Evolutionary conservation across 1,140 invertebrate species (phyloP).

Genomic region (Drosophila funebris): DNA sequence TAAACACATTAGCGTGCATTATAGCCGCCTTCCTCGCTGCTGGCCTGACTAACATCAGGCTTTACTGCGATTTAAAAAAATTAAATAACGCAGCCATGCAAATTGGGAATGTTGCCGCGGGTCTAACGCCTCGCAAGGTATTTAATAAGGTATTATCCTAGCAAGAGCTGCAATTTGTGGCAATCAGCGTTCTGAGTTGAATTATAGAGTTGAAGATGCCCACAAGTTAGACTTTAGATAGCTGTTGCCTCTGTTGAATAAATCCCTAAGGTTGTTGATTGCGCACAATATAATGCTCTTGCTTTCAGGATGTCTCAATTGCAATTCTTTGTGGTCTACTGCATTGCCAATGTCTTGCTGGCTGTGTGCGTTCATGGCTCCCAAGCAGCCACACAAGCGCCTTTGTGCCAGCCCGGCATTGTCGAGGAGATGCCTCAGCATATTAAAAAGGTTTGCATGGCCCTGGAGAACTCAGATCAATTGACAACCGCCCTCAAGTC

Average conservation of each 20-base stretch:
- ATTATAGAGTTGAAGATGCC: neutral
- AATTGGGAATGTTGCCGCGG: neutral
- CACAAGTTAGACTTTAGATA: neutral
- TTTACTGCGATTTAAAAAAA: conserved; percentile 21
- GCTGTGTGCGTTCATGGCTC: conserved; percentile 38
- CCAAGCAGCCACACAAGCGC: conserved; percentile 46
- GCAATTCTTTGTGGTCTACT: conserved; percentile 61
- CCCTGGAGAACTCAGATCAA: conserved; percentile 81
- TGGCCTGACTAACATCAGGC: neutral
- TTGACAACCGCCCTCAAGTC: conserved; percentile 71
- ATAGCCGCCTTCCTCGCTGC: conserved; percentile 10
- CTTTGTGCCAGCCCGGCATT: conserved; percentile 75
- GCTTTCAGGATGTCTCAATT: conserved; percentile 68
- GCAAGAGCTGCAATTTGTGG: neutral
- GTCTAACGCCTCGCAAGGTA: neutral
- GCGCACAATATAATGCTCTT: too few relatives aligned
- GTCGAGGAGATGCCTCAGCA: conserved; percentile 80
- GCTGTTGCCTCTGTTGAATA: neutral
- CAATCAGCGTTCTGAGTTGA: neutral
- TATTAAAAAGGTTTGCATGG: conserved; percentile 79
- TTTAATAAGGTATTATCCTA: neutral
- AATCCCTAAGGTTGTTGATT: conserved; percentile 1
- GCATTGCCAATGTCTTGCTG: conserved; percentile 58
- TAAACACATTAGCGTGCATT: conserved; percentile 66
- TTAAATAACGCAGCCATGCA: neutral